A percentile compares a stretch with the other conserved stretches of the same genome.
Conservation (phyloP, 2,888 invertebrate genomes). For the Morinoia aosen region DNA sequence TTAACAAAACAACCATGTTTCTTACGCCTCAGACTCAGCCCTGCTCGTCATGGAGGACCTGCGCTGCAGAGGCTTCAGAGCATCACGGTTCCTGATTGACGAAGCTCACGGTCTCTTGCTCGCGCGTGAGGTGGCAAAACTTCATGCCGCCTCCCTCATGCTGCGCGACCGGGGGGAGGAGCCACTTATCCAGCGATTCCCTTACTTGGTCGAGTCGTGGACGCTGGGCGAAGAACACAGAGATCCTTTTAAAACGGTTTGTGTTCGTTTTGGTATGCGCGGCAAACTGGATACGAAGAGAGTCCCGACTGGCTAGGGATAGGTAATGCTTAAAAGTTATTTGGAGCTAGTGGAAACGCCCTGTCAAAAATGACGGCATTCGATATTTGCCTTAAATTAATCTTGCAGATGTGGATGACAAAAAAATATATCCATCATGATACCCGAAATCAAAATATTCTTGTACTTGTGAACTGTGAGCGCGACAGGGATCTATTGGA, state of each 20-base stretch:
- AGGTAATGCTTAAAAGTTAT: neutral
- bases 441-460: too few species aligned
- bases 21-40: neutral
- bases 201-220: constrained; percentile 23
- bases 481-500: too few species aligned
- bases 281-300: neutral
- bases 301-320: neutral
- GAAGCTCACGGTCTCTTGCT: neutral
- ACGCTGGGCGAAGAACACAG: constrained; percentile 25
- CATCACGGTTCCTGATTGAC: neutral
- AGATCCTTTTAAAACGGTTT: neutral
- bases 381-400: too few species aligned
- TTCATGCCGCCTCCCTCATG: constrained; percentile 21
- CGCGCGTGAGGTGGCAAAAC: constrained; percentile 14
- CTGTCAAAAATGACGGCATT: too few species aligned
- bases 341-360: neutral
- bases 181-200: neutral
- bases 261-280: neutral
- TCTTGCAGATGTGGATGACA: too few species aligned
- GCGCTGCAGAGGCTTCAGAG: neutral
- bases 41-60: constrained; percentile 25
- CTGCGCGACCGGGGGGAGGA: neutral
- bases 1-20: too few species aligned
- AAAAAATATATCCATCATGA: too few species aligned
- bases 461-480: too few species aligned